phyloP scores from a whole-genome alignment of 2,113 vertebrate species.

The Geothlypis trichas region DNA sequence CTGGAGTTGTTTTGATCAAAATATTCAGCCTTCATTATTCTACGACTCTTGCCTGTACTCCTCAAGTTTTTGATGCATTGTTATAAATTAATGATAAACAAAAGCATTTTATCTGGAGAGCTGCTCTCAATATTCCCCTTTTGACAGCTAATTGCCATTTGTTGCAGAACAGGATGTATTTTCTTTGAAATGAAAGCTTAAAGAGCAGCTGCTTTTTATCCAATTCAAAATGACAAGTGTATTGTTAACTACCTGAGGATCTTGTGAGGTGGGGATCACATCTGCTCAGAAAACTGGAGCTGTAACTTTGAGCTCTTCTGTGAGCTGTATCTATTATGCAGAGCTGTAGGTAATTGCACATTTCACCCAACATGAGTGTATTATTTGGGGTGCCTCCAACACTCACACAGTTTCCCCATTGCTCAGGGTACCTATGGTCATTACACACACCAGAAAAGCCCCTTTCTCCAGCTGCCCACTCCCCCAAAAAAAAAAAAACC shows the following conservation, averaged over 20 bases:
- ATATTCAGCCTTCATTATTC: slow-evolving; percentile 57
- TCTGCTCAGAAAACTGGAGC: slow-evolving; percentile 23
- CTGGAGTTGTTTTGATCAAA: slow-evolving; percentile 56
- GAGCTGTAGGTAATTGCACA: neutral
- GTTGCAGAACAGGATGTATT: neutral
- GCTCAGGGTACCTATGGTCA: neutral
- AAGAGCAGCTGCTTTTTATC: slow-evolving; percentile 65
- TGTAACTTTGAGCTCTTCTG: neutral
- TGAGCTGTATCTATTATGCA: neutral
- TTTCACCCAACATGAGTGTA: neutral
- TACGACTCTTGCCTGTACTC: neutral
- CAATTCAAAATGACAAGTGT: slow-evolving; percentile 35
- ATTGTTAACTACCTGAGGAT: slow-evolving; percentile 40
- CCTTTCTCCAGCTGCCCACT: rapidly evolving
- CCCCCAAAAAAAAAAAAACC: neutral
- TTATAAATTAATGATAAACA: slow-evolving; percentile 62
- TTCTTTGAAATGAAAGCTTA: slow-evolving; percentile 28
- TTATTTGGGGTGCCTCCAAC: neutral
- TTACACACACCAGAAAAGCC: neutral
- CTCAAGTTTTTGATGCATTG: slow-evolving; percentile 21
- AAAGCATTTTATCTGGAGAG: slow-evolving; percentile 40
- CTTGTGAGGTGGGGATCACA: slow-evolving; percentile 39
- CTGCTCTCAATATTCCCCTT: slow-evolving; percentile 37
- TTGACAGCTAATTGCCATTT: slow-evolving; percentile 50
- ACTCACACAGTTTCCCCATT: rapidly evolving